These are phyloP conservation scores for Agrochola macilenta DNA, from an alignment of 2,888 invertebrate species.

Conservation along the genomic window DNA sequence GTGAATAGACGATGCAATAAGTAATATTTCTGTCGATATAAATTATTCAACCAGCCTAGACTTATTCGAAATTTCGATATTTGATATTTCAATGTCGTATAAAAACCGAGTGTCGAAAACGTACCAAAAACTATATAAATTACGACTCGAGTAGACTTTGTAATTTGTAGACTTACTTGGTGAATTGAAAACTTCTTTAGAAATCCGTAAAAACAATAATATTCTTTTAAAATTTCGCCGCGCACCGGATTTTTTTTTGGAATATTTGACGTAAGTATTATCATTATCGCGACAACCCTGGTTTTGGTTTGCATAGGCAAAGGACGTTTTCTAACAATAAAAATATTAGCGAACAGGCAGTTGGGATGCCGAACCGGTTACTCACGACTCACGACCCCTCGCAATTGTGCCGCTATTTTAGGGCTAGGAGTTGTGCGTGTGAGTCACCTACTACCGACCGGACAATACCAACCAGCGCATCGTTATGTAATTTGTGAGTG, in stretches of 20 bases:
- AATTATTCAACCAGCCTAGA: constrained; percentile 1
- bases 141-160: background rate
- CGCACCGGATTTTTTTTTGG: too few species aligned
- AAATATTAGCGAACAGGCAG: constrained; percentile 31
- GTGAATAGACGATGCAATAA: constrained; percentile 16
- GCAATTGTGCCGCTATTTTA: constrained; percentile 74
- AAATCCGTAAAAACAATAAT: background rate
- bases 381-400: constrained; percentile 71
- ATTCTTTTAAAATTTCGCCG: background rate
- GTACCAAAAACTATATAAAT: background rate
- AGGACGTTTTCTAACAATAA: constrained; percentile 32
- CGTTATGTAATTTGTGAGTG: constrained; percentile 60
- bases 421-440: constrained; percentile 61
- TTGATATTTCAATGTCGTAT: background rate
- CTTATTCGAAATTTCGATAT: background rate
- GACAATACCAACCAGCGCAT: constrained; percentile 45
- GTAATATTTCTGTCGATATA: constrained; percentile 16
- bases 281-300: background rate
- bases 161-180: background rate
- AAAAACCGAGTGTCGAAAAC: background rate
- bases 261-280: too few species aligned
- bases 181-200: too few species aligned
- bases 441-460: constrained; percentile 60
- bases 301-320: background rate
- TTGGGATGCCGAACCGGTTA: constrained; percentile 69